Evolutionary conservation across 2,113 vertebrate genomes (phyloP).

Genomic region (Stictonetta naevosa): DNA sequence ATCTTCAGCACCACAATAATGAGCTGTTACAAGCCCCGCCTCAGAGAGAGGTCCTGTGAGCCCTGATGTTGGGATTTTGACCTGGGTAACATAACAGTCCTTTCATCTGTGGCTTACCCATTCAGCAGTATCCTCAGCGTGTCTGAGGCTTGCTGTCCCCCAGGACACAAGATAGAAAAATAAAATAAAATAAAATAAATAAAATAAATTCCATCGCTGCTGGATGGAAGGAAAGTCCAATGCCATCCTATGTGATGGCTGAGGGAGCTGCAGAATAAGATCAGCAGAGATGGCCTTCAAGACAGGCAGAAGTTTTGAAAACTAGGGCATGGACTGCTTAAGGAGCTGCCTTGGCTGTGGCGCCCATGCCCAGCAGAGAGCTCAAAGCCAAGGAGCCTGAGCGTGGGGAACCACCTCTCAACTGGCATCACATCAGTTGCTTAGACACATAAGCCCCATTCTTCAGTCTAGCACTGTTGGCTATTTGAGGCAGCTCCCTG

Average conservation of each 20-base stretch:
- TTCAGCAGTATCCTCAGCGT: background rate
- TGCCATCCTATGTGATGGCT: background rate
- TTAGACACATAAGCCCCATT: constrained; percentile 61
- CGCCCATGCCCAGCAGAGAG: background rate
- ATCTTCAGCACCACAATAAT: background rate
- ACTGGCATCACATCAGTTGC: constrained; percentile 67
- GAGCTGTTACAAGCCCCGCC: background rate
- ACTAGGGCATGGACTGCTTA: constrained; percentile 39
- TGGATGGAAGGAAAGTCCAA: background rate
- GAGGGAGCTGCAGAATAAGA: background rate
- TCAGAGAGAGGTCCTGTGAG: background rate
- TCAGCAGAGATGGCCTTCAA: background rate
- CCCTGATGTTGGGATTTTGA: background rate
- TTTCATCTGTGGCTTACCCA: background rate
- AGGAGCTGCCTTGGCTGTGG: background rate
- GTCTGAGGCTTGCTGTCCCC: background rate
- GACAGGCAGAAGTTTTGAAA: constrained; percentile 42
- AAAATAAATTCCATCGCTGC: background rate
- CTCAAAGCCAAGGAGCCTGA: background rate
- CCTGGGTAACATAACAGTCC: background rate
- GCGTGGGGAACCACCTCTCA: constrained; percentile 6
- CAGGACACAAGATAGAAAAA: background rate
- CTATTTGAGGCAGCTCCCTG: constrained; percentile 53
- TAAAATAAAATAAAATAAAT: background rate
- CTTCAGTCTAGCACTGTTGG: constrained; percentile 40